Base-by-base conservation (phyloP, 1,140 invertebrate species). In the Hyphantria cunea region DNA sequence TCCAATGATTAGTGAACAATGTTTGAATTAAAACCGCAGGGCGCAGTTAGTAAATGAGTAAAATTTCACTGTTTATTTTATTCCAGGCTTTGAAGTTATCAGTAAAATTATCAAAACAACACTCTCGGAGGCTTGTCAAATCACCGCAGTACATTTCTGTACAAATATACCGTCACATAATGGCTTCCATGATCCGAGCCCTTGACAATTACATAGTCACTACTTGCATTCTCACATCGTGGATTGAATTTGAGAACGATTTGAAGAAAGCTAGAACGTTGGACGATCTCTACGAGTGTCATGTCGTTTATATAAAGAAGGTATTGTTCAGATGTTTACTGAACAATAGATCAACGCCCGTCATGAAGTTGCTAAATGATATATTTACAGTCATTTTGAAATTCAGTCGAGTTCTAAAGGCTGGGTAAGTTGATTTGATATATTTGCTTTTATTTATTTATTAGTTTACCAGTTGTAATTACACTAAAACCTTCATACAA, bases 161-260 rank as follows among this genome's bases (percentile, higher is more conserved):
- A 13, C 95, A 96, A 70, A 81, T 94, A 25, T 94, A 93, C 63
- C 90, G 95, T 2, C 94, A 95, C 72, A 92, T 94, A 14, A 94
- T 96, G 93, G 93, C 93, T 42, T 94, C 95, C 49, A 93, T 96
- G 70, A 92, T 95, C 56, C 92, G 94, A 53, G 93, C 94, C 0
- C 74, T 96, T 8, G 94, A 95, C 69, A 95, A 93, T 80, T 95
- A 96, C 77, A 89, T 96, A 41, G 94, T 93, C 0, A 94, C 94
- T 4, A 95, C 93, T 49, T 95, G 95, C 6, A 86, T 96, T 4
- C 92, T 94, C 41, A 91, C 92, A 0, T 95, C 94, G 13, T 96
- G 95, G 95, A 91, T 91, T 2, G 91, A 93, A 44, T 95, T 96
- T 53, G 93, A 95, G 73, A 93, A 93, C 49, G 93, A 94, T 72